Conservation (phyloP, 2,797 vertebrate genomes). For the Threskiornis aethiopicus region DNA sequence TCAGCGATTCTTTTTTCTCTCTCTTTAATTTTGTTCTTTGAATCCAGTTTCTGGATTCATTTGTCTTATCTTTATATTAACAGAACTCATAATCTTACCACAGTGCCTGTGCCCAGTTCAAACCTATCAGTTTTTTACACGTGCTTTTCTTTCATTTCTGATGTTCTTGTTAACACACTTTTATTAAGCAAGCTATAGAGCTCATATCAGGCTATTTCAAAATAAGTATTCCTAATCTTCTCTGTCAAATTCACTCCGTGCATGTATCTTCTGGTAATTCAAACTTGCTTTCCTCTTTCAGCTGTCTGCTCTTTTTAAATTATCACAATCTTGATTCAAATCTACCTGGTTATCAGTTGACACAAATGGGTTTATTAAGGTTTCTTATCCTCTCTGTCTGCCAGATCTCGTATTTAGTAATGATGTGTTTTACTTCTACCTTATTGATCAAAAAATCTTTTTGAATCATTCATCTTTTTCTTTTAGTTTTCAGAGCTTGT, state of each 20-base stretch:
- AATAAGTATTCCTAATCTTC: background rate
- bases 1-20: background rate
- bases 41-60: background rate
- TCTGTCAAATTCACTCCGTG: background rate
- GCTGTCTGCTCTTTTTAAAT: background rate
- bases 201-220: background rate
- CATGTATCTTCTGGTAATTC: background rate
- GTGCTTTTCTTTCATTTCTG: background rate
- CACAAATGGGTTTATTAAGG: background rate
- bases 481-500: background rate
- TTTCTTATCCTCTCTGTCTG: background rate
- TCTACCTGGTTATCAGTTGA: background rate
- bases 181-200: background rate
- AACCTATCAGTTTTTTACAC: background rate
- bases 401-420: background rate
- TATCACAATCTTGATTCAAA: background rate
- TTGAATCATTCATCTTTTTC: background rate
- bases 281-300: background rate
- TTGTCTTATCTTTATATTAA: background rate
- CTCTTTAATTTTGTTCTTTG: background rate
- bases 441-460: conserved; percentile 19
- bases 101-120: background rate
- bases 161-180: background rate
- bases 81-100: background rate
- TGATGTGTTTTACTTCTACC: background rate